Evolutionary conservation across 2,888 invertebrate genomes (phyloP), one percentile per base, ranked within the genome.

Genomic region (Tillus elongatus): DNA sequence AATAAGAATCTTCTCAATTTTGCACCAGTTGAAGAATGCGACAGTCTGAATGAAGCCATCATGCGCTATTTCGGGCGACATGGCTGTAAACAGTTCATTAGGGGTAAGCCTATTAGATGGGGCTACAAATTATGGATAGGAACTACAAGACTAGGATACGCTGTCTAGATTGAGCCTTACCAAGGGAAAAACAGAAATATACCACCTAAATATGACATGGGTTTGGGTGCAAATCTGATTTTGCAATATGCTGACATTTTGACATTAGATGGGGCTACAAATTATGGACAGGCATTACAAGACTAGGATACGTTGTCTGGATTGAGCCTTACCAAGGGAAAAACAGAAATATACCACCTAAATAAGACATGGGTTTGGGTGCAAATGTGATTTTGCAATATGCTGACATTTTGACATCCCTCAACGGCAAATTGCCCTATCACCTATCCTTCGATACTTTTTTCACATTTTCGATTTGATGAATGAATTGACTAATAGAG

Each of bases 91-190:
- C 24, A 19, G n/a, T 19, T 19, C n/a, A 19, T 19, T 8, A 6
- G 24, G 24, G 24, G 24, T 8, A 19, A 19, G 24, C 24, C 24
- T 6, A 19, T 19, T n/a, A 19, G 24, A 19, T 19, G 24, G 24
- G 24, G n/a, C n/a, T n/a, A n/a, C n/a, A n/a, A n/a, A n/a, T n/a
- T n/a, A n/a, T n/a, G n/a, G n/a, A n/a, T n/a, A n/a, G n/a, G n/a
- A n/a, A n/a, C n/a, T n/a, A n/a, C n/a, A n/a, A n/a, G n/a, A n/a
- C n/a, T n/a, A n/a, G n/a, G n/a, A n/a, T n/a, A n/a, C n/a, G 24
- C n/a, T 19, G 24, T 8, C 6, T 19, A n/a, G 24, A 8, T 19
- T 19, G 24, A 19, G n/a, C 24, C 24, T 19, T 19, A 19, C 24
- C 24, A 19, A 19, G 24, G 24, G 6, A 8, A 6, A 19, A 19